Evolutionary conservation across 2,797 vertebrate genomes (phyloP), one percentile per base, ranked within the genome.

Genomic region (Cynodonichthys magdalenae): DNA sequence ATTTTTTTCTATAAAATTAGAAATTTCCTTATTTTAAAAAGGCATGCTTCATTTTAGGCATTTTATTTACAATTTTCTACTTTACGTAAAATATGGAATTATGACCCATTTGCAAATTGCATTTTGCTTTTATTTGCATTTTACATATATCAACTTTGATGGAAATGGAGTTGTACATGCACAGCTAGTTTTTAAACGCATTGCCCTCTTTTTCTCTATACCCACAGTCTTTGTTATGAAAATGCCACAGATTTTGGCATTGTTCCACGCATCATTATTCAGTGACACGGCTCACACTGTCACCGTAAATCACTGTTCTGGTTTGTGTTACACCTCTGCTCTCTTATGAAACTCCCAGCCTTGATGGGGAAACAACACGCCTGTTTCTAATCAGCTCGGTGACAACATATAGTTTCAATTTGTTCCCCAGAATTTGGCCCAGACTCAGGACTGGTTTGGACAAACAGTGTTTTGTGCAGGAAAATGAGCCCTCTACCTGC

Each of bases 401-500:
- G 74, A 71, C 79, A 69, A 70, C 47, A 66, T 59, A 75, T 61
- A 57, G 57, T 71, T 74, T 74, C 61, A 65, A 71, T 62, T 54
- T 18, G 19, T 46, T 66, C 57, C 51, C 53, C 56, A 4, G 53
- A 45, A 39, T 50, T 70, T 55, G 59, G 57, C 75, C 59, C 20
- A 17, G 28, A 56, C 53, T 56, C 61, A 53, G 69, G 31, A 50
- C 51, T 8, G 34, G 18, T 65, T 63, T 81, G 71, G 28, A 57
- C 14, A 52, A 70, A 78, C 66, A 47, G 53, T 1, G 61, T 68
- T 79, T 82, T 83, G 63, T 82, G 61, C 66, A 53, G 61, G 60
- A 69, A 73, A 64, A 56, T 69, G 20, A 67, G 53, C 49, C 36
- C 53, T 68, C 63, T 81, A 88, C 79, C 86, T 89, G 77, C 78